Conservation (phyloP, 2,888 invertebrate species). For the Cryptus viduatorius region DNA sequence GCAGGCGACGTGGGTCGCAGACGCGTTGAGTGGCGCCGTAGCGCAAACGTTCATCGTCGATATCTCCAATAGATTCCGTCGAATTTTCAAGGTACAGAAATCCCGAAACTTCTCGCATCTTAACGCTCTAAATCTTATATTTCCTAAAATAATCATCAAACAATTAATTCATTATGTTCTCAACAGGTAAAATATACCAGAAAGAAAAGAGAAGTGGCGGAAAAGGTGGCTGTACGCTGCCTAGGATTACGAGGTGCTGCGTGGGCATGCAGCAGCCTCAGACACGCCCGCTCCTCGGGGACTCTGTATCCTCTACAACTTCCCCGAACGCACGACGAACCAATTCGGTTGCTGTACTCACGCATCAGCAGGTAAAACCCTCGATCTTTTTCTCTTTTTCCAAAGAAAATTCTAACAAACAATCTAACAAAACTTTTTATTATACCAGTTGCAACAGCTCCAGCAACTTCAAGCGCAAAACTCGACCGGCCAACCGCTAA, state of each 20-base stretch:
- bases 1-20: slow-evolving; percentile 84
- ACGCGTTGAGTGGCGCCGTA: slow-evolving; percentile 85
- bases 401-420: background rate
- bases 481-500: slow-evolving; percentile 82
- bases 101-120: background rate
- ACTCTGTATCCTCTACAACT: slow-evolving; percentile 85
- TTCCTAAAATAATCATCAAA: too few species aligned
- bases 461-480: slow-evolving; percentile 83
- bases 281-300: slow-evolving; percentile 85
- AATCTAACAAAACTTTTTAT: background rate
- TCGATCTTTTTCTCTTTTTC: background rate
- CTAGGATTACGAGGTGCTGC: slow-evolving; percentile 85
- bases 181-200: slow-evolving; percentile 58
- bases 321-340: slow-evolving; percentile 84
- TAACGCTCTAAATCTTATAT: too few species aligned
- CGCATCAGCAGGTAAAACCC: slow-evolving; percentile 82
- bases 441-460: slow-evolving; percentile 82
- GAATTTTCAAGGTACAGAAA: slow-evolving; percentile 54
- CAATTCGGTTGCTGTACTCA: slow-evolving; percentile 83
- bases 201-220: slow-evolving; percentile 72
- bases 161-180: background rate
- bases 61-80: slow-evolving; percentile 54
- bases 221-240: slow-evolving; percentile 84
- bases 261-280: slow-evolving; percentile 85
- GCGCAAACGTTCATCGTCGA: slow-evolving; percentile 78